Base-by-base conservation (phyloP, 2,888 invertebrate genomes). In the Lithophane leautieri region DNA sequence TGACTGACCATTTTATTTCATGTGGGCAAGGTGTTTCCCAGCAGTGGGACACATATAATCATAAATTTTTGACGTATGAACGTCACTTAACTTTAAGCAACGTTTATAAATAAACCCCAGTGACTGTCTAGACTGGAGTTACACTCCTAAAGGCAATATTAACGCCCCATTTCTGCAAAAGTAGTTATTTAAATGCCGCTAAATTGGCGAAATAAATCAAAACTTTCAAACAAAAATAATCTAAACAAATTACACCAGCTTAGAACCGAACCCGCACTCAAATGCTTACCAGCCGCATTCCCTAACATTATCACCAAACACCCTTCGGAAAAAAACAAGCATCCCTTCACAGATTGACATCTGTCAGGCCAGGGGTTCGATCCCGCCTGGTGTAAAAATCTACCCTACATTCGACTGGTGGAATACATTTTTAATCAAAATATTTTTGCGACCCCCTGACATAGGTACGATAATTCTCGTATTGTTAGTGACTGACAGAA, bases 351-450 rank as follows among this genome's bases (percentile, higher is more conserved):
- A 93, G 95, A 95, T 95, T 96, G 96, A 96, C 96, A 95, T 94
- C 95, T 95, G 96, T 95, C 95, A 95, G 91, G 83, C 81, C 79
- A 47, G 87, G 90, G 89, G 89, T 89, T 82, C 86, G 76, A 78
- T 68, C 73, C 81, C 82, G 72, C 28, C 73, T 78, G 85, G 82
- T 85, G 79, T 83, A 85, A 85, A 85, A 83, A 69, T 76, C 73
- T 83, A 94, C 94, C 93, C 93, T 91, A 91, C 89, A 90, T 89
- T 91, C 89, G 82, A 88, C 92, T 92, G 92, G 94, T 90, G 88
- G 92, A 93, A 94, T 96, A 95, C 94, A 95, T 95, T 95, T 95
- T 95, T 96, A 96, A 96, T 96, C 96, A 95, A 95, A 96, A 96
- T 94, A 95, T 95, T 95, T 94, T 92, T 88, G 89, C 90, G 89